Conservation (phyloP, 92 coral and sea anemone genomes). For the Montipora capitata region DNA sequence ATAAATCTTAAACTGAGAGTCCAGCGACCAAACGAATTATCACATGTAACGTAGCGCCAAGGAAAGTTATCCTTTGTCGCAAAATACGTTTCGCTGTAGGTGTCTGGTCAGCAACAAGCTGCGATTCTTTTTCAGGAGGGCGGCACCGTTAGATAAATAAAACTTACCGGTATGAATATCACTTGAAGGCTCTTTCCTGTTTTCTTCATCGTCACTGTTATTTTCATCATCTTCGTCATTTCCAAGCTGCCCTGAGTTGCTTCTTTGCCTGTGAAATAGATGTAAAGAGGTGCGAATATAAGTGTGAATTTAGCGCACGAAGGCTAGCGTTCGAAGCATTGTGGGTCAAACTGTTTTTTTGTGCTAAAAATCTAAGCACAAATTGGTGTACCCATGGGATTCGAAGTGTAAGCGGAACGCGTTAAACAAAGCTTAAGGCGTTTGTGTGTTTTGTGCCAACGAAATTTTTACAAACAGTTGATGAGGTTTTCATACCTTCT, state of each 20-base stretch:
- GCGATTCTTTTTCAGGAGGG: constrained; percentile 31
- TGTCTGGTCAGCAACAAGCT: not conserved
- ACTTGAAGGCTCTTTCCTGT: constrained; percentile 44
- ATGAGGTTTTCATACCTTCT: constrained; percentile 79
- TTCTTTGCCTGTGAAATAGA: constrained; percentile 49
- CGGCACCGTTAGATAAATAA: constrained; percentile 11
- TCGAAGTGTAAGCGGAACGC: constrained; percentile 33
- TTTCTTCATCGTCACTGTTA: constrained; percentile 74
- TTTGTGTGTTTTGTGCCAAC: not conserved
- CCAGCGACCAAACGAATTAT: not conserved
- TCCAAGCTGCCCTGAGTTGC: constrained; percentile 16
- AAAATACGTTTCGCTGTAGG: not conserved
- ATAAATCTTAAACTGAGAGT: not conserved
- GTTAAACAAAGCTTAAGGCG: constrained; percentile 1
- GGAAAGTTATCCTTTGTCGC: not conserved
- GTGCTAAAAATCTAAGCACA: constrained; percentile 37
- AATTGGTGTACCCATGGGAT: constrained; percentile 36
- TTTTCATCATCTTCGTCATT: constrained; percentile 78
- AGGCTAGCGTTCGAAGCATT: constrained; percentile 72
- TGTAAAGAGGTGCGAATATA: constrained; percentile 68
- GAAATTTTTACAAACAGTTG: constrained; percentile 25
- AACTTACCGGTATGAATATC: constrained; percentile 35
- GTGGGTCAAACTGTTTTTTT: constrained; percentile 70
- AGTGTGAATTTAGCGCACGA: constrained; percentile 85
- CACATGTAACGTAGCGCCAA: not conserved